Evolutionary conservation across 1,140 invertebrate species (phyloP), one percentile per base, ranked within the genome.

Genomic region (Tetramorium simillimum): DNA sequence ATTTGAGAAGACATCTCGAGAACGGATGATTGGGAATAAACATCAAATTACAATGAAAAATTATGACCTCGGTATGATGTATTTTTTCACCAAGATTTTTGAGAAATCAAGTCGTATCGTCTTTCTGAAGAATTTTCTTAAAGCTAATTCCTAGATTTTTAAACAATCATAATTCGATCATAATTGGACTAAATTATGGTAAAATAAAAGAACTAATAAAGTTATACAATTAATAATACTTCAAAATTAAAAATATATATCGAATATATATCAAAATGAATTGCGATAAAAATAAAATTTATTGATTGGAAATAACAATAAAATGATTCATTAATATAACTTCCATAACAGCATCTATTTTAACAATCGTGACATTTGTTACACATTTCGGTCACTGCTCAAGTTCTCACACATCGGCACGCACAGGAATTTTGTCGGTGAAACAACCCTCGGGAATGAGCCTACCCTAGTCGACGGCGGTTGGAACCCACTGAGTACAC

Each of bases 321-420:
- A 4, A 28, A 81, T 33, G 24, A 62, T 1, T 46, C 18, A 40
- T 24, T 76, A 2, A 43, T 46, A 67, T 40, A 28, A 24, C 2
- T 33, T 18, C 6, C 14, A 46, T 6, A 72, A 46, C 3, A 14
- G n/a, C 53, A 84, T 40, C 3, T 84, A 56, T 46, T 73, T 33
- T 46, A 43, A 46, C 28, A n/a, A 72, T 58, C 67, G 10, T 72
- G 67, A 60, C 53, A 75, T 73, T 73, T 73, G 40, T 82, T 46
- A 60, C 24, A 33, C 62, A 40, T 51, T 49, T 18, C 14, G 24
- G 14, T 43, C 21, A 43, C 24, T 12, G 33, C 33, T 58, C 49
- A 62, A 37, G 18, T 89, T 90, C 88, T 90, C 78, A 92, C 88
- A 86, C 56, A 88, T 86, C 82, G 90, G 81, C 89, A 92, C 89